Evolutionary conservation across 2,888 invertebrate genomes (phyloP), one percentile per base, ranked within the genome.

Genomic region (Mylabris sibirica): DNA sequence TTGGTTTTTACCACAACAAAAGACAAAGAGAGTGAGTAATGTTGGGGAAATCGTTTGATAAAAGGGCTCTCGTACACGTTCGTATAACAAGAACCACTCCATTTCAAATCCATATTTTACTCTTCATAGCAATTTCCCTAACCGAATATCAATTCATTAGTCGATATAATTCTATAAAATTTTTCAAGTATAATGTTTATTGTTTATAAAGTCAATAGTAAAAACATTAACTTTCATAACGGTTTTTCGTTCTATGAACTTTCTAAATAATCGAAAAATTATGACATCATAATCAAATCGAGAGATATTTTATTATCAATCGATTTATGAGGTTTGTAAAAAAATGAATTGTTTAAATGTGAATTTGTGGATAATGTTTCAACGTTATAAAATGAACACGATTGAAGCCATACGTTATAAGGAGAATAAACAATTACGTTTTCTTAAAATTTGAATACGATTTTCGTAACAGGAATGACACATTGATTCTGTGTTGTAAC

Each of bases 41-140:
- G 14, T 22, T 24, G 57, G 24, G 57, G 57, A 22, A 22, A 57
- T 20, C 12, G 14, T 57, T 57, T 57, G 57, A 57, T 24, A 57
- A 57, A 57, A 57, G 57, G 24, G 24, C 49, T 44, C 57, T 57
- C 57, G 24, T 57, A 24, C 57, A 57, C 57, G 57, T 57, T 57
- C 57, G 24, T 57, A 22, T 22, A 57, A 22, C 24, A 57, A 57
- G 57, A 57, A 14, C 24, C 57, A 57, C 57, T 57, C 24, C 57
- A 57, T 57, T 24, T 57, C 57, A 57, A 57, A 57, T 57, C 57
- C 57, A 57, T 57, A 57, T 57, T 57, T 57, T 24, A 57, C 57
- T 24, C 12, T 57, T 14, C 24, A 5, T 4, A 22, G 12, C 4
- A 24, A 57, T 24, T 57, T 49, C 24, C 24, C 3, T 53, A 53